Evolutionary conservation across 2,888 invertebrate species (phyloP).

Genomic region (Metellina segmentata): DNA sequence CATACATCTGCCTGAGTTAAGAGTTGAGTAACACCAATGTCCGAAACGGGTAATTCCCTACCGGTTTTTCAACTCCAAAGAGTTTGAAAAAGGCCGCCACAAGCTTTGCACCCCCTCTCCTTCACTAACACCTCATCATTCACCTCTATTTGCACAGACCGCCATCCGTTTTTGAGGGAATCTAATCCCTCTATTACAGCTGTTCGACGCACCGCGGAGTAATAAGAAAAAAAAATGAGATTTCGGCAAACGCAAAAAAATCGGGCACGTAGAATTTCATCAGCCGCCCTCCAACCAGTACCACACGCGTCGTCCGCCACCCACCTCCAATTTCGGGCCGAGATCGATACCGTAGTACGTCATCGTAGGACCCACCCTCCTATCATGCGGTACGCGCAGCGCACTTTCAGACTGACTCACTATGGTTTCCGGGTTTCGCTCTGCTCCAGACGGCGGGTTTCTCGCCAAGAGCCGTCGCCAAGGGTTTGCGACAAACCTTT

Average conservation of each 20-base stretch:
- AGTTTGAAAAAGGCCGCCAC: too few relatives aligned
- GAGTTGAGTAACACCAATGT: too few relatives aligned
- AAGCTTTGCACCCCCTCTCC: too few relatives aligned
- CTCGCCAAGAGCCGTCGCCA: slow-evolving; percentile 50
- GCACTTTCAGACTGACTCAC: slow-evolving; percentile 63
- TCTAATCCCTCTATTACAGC: slow-evolving; percentile 56
- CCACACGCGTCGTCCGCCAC: slow-evolving; percentile 6
- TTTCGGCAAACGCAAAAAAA: neutral
- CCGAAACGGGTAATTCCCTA: too few relatives aligned
- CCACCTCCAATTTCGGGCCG: slow-evolving; percentile 8
- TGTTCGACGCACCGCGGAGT: slow-evolving; percentile 29
- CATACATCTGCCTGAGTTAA: too few relatives aligned
- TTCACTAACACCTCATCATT: too few relatives aligned
- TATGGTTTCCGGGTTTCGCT: slow-evolving; percentile 60
- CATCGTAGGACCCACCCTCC: slow-evolving; percentile 63
- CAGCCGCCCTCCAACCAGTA: slow-evolving; percentile 29
- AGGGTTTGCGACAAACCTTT: slow-evolving; percentile 14
- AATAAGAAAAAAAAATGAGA: neutral
- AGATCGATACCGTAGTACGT: slow-evolving; percentile 71
- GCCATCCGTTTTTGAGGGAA: too few relatives aligned
- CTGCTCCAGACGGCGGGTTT: neutral
- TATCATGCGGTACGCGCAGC: slow-evolving; percentile 64
- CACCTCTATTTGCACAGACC: too few relatives aligned
- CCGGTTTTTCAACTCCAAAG: too few relatives aligned
- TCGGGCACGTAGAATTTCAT: slow-evolving; percentile 31